A percentile compares a stretch with the other conserved stretches of the same genome.
Conservation (phyloP, 2,888 invertebrate genomes). For the Chironomus tentans region DNA sequence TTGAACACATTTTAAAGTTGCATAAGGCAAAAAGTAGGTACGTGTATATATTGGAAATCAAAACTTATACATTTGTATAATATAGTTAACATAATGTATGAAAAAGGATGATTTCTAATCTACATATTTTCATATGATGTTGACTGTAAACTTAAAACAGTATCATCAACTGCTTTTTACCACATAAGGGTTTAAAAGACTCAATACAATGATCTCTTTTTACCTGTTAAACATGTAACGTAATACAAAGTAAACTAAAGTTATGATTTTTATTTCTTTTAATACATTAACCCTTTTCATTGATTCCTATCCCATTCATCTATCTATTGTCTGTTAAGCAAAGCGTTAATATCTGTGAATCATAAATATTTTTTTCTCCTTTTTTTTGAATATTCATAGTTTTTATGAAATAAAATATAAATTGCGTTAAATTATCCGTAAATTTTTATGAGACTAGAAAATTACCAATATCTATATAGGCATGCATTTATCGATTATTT, state of each 20-base stretch:
- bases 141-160: background rate
- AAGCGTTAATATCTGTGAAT: conserved; percentile 17
- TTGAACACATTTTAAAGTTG: conserved; percentile 16
- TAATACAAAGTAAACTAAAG: conserved; percentile 22
- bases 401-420: conserved; percentile 5
- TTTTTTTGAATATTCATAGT: conserved; percentile 13
- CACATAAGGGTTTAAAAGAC: conserved; percentile 19
- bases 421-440: conserved; percentile 27
- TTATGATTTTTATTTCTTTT: conserved; percentile 5
- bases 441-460: conserved; percentile 25
- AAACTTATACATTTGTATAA: too few relatives aligned
- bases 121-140: background rate
- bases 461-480: conserved; percentile 2
- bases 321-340: conserved; percentile 17
- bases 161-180: background rate
- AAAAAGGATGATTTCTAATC: background rate
- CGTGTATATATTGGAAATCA: background rate
- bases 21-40: background rate
- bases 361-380: conserved; percentile 7
- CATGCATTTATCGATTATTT: background rate
- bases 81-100: background rate
- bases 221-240: conserved; percentile 21
- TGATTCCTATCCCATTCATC: background rate
- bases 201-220: conserved; percentile 22
- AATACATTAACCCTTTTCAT: conserved; percentile 20